A percentile compares a stretch with the other conserved stretches of the same genome.
Conservation (phyloP, 1,140 invertebrate genomes). For the Drosophila murphyi region DNA sequence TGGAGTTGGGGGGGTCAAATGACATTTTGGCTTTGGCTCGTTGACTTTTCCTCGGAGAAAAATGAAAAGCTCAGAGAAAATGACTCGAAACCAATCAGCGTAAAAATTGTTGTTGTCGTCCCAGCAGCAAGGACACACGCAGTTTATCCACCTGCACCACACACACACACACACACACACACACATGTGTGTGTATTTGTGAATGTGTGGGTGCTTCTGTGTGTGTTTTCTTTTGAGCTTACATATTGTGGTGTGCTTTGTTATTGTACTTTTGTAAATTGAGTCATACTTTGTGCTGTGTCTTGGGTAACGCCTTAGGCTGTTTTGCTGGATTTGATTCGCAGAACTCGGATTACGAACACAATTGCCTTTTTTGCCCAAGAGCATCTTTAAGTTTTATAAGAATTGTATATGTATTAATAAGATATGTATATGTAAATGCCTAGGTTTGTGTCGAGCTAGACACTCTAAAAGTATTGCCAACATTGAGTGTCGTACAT, state of each 20-base stretch:
- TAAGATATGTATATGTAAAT: too few species aligned
- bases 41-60: slow-evolving; percentile 59
- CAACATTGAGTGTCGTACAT: too few species aligned
- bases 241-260: slow-evolving; percentile 25
- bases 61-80: slow-evolving; percentile 65
- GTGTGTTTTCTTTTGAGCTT: slow-evolving; percentile 31
- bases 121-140: slow-evolving; percentile 29
- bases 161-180: background rate
- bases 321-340: slow-evolving; percentile 11
- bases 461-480: too few species aligned
- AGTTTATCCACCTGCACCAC: slow-evolving; percentile 4
- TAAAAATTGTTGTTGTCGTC: slow-evolving; percentile 68
- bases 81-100: slow-evolving; percentile 79
- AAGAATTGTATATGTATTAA: background rate
- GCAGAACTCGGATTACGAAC: background rate
- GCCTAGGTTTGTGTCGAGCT: too few species aligned
- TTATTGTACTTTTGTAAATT: slow-evolving; percentile 60
- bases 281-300: slow-evolving; percentile 51
- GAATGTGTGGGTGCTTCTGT: slow-evolving; percentile 13
- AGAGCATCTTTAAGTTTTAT: background rate
- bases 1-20: slow-evolving; percentile 20
- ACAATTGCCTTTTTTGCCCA: too few species aligned
- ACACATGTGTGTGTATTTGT: slow-evolving; percentile 5
- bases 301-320: slow-evolving; percentile 29
- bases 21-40: slow-evolving; percentile 75